Base-by-base conservation (phyloP, 2,113 vertebrate genomes). In the Phrynosoma platyrhinos region DNA sequence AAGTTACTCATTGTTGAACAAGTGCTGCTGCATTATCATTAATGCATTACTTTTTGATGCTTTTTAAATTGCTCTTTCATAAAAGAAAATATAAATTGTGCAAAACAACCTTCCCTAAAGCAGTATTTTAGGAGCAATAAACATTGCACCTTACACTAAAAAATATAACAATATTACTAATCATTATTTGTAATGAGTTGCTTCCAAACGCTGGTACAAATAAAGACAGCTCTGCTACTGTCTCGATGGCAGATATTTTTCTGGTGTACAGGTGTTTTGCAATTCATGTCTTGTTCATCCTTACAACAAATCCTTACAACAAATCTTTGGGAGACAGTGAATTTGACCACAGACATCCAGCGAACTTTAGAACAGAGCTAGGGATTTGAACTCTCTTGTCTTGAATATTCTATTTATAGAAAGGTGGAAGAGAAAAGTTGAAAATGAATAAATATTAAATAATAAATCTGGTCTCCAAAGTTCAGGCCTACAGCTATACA, bases 381-480 rank as follows among this genome's bases (percentile, higher is more conserved):
- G 64, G 80, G 58, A 82, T 82, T 40, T 66, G 80, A 62, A 82
- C 62, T 66, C 58, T 68, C 64, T 68, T 55, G 55, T 62, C 64
- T 64, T 27, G 36, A 82, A 68, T 82, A 42, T 82, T 42, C 62
- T 66, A 62, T 66, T 36, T 62, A 62, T 81, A 42, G 58, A 32
- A 64, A 81, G 36, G 36, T 81, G 79, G 58, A 36, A 81, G 21
- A 25, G 58, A 81, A 81, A 66, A 23, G 8, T 81, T 64, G 62
- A 36, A 81, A 40, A 62, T 81, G 58, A 81, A 81, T 64, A 81
- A 62, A 81, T 81, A 64, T 42, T 81, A 64, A 81, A 81, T 64
- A 66, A 81, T 81, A 81, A 81, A 81, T 23, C n/a, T 71, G 62
- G 32, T 23, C 25, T 81, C 79, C 55, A 55, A 81, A 81, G 62